Base-by-base conservation (phyloP, 2,113 vertebrate species). In the Myrmophylax atrothorax region DNA sequence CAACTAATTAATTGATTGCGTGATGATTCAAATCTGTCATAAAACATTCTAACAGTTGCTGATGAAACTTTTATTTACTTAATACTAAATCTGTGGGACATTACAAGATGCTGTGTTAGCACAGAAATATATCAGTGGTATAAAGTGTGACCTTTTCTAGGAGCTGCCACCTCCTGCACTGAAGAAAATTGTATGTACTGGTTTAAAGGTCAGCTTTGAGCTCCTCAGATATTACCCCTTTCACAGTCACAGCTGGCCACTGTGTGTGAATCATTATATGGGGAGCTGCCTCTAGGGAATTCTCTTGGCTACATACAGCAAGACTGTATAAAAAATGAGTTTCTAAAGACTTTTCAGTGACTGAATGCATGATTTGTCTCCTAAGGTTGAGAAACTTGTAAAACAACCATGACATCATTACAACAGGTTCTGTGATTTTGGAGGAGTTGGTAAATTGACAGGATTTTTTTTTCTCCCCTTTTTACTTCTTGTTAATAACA, bases 401-500 rank as follows among this genome's bases (percentile, higher is more conserved):
- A 84, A 87, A 53, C 4, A 10, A 18, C 14, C 2, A 1, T 49
- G 26, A 40, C 0, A 0, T 69, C 64, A 37, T 73, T 58, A 84
- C 0, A 0, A 20, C 8, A 70, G 31, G 9, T 40, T 81, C 42
- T 47, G 3, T n/a, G 19, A 46, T 46, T 81, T 84, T 38, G 17
- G 3, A 52, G 16, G 38, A 70, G 59, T 22, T 55, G 28, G 23
- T 55, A 78, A 78, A 74, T 19, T 24, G 4, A 12, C 4, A 28
- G 18, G 3, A 28, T 13, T 14, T 73, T 40, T 40, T 63, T 63
- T 10, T 20, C 7, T 22, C 5, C 6, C 7, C 35, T 50, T 66
- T 66, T 66, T 12, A 7, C 9, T 40, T 76, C 53, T 68, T 88
- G 8, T 24, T 63, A 47, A 53, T 38, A 64, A 52, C 23, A 73